Evolutionary conservation across 2,888 invertebrate genomes (phyloP).

Genomic region (Drosophila prolongata): DNA sequence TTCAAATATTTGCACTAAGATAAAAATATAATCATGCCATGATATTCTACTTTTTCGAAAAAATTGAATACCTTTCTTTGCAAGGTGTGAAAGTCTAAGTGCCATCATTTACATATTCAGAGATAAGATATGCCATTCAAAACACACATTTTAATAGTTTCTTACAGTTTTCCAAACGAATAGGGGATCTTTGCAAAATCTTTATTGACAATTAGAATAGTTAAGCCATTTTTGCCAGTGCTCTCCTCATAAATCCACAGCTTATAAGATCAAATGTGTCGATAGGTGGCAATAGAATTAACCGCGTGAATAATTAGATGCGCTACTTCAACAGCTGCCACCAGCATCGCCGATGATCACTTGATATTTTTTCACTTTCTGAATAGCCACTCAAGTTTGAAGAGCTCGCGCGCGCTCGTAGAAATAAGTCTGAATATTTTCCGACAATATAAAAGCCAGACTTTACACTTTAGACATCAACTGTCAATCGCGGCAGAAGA

Average conservation of each 20-base stretch:
- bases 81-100: not conserved
- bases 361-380: slow-evolving; percentile 47
- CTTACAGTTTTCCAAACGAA: too few species aligned
- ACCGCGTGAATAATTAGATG: slow-evolving; percentile 51
- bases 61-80: not conserved
- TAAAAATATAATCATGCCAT: slow-evolving; percentile 4
- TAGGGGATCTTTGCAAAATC: too few species aligned
- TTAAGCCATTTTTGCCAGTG: slow-evolving; percentile 16
- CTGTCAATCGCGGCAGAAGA: slow-evolving; percentile 10
- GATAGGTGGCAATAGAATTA: slow-evolving; percentile 41
- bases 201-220: too few species aligned
- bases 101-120: too few species aligned
- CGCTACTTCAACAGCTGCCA: slow-evolving; percentile 49
- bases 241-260: slow-evolving; percentile 11
- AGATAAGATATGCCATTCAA: not conserved
- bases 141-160: too few species aligned
- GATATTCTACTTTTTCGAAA: not conserved
- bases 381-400: slow-evolving; percentile 52
- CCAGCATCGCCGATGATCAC: slow-evolving; percentile 51
- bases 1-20: slow-evolving; percentile 25
- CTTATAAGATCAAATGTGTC: slow-evolving; percentile 37
- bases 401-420: slow-evolving; percentile 30
- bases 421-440: slow-evolving; percentile 14
- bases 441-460: slow-evolving; percentile 17
- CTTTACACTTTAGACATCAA: not conserved